Base-by-base conservation (phyloP, 2,113 vertebrate genomes). In the Manacus vitellinus region DNA sequence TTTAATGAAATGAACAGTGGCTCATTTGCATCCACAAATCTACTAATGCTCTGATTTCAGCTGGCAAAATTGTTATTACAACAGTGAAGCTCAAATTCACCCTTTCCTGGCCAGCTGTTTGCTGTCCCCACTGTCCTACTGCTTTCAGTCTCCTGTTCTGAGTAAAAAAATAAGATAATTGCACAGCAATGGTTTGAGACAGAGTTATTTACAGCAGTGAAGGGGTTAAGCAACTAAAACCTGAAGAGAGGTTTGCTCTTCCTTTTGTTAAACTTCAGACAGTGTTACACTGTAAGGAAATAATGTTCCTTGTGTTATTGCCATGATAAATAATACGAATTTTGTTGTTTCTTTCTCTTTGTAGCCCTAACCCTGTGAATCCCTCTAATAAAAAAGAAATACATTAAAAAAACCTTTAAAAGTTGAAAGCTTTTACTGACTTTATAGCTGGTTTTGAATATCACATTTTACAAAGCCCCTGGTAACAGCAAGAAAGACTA, bases 1-100 rank as follows among this genome's bases (percentile, higher is more conserved):
- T 94, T 97, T 97, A 96, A 95, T 96, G 88, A 95, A 97, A 97
- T 71, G 89, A 95, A 71, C 76, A 73, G 71, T 85, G 92, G 65
- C 46, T 95, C 83, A 91, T 93, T 96, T 96, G 83, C 87, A 93
- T 89, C 74, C 71, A 71, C 51, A 78, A 81, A 93, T 77, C 58
- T 92, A 79, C 81, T 76, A 87, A 95, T 86, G 88, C 78, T 89
- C 82, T 47, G 35, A 92, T 85, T 96, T 96, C 87, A 82, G 56
- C 30, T 91, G 55, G 87, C 28, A 89, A 97, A 97, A 85, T 35
- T 72, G 56, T 71, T 59, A 58, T 73, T 75, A 78, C 7, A 54
- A 61, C 51, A 93, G 11, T 3, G 2, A 72, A 74, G 41, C 74
- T 91, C 30, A 55, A 39, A 79, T 70, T 76, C 63, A 55, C 54